A percentile compares a stretch with the other conserved stretches of the same genome.
phyloP scores from a whole-genome alignment of 37 sponge, comb jelly and placozoan genomes.

The Cliona cf. orientalis region DNA sequence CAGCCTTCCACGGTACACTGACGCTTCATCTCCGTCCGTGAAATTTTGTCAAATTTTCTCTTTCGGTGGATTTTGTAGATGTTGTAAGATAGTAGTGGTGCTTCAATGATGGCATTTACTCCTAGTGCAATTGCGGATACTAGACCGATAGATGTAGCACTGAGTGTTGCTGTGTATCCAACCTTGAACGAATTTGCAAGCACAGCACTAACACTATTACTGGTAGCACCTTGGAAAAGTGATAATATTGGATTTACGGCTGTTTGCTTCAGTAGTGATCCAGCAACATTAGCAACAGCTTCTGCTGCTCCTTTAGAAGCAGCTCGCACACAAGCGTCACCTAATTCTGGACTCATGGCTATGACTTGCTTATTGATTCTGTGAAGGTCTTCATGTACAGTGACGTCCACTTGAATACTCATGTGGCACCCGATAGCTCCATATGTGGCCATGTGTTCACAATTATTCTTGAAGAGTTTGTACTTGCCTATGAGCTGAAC shows the following conservation, averaged over 20 bases:
- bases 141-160: conserved; percentile 8
- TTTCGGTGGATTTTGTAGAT: conserved; percentile 30
- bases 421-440: not conserved
- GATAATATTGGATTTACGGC: not conserved
- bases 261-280: not conserved
- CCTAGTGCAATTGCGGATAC: conserved; percentile 8
- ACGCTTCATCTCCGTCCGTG: not conserved
- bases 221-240: no score
- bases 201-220: not conserved
- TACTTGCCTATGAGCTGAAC: not conserved
- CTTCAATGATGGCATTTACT: conserved; percentile 4
- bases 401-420: conserved; percentile 18
- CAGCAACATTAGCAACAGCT: not conserved
- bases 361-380: not conserved
- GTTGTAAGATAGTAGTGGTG: not conserved
- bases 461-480: not conserved
- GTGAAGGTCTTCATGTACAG: not conserved
- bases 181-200: not conserved
- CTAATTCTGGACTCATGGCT: not conserved
- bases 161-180: not conserved
- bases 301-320: not conserved
- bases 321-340: no score
- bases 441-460: conserved; percentile 5
- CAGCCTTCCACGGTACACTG: not conserved
- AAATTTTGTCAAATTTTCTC: conserved; percentile 19